Base-by-base conservation (phyloP, 2,888 invertebrate genomes). In the Troglohyphantes excavatus region DNA sequence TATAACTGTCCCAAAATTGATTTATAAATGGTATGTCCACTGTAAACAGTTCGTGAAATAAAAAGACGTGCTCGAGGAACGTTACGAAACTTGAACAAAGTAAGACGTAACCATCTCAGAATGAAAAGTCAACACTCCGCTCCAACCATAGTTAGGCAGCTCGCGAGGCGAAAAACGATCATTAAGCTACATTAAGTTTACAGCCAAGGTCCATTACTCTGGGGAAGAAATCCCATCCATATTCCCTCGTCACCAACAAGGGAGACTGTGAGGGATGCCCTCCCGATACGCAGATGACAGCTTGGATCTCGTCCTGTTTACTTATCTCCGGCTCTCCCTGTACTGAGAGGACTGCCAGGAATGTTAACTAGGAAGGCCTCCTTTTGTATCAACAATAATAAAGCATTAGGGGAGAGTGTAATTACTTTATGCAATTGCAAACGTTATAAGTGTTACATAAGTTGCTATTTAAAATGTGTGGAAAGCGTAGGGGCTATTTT, bases 181-280 rank as follows among this genome's bases (percentile, higher is more conserved):
- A 82, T 82, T 53, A 82, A 82, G 70, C 21, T 13, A 21, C 21
- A 21, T 63, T 59, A 59, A 29, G 33, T 33, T 21, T 11, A 19
- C 11, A 17, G 5, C 2, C 27, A 17, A 33, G 39, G 39, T 33
- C 68, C 53, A 82, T 82, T 82, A 70, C 59, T 70, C 61, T 17
- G 39, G 17, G 23, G 39, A 78, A 65, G 63, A 33, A 26, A 39
- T 63, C 65, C 19, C 78, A 78, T 65, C 65, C 43, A 78, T 78
- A 53, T 53, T 53, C 53, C 53, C 39, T 39, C 39, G 39, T 53
- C 53, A n/a, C n/a, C 53, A 53, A 13, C 53, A n/a, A 53, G 13
- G 9, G 5, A 26, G 72, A 72, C 46, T 23, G 26, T 27, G 72
- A 72, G n/a, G 26, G 46, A 72, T 27, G 46, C 7, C n/a, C 26